Evolutionary conservation across 2,113 vertebrate species (phyloP), one percentile per base, ranked within the genome.

Genomic region (Octodon degus): DNA sequence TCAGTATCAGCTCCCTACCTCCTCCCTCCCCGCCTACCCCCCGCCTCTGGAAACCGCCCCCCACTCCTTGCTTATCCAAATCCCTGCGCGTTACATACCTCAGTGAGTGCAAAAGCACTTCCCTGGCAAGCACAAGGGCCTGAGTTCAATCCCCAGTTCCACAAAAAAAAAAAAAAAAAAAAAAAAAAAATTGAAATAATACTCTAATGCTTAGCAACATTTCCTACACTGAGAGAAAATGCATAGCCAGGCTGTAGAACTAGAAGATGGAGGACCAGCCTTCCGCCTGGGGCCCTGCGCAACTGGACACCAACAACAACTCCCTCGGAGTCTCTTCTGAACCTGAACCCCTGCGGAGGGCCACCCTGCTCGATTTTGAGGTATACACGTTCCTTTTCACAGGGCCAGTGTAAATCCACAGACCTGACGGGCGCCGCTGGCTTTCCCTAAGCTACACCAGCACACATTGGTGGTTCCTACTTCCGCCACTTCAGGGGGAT

Each of bases 271-370:
- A 34, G 13, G 8, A 12, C 13, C 12, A 22, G 0, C 24, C n/a
- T 25, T 11, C 34, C 3, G 27, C 10, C 17, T 30, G 37, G 40
- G 60, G 1, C 12, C 0, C 0, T 0, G 2, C 16, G 37, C 1
- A 10, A 5, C n/a, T 25, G 13, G 37, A 8, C 17, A 32, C 7
- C 34, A 32, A 5, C 62, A 81, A 14, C 11, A 22, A 7, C 7
- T 65, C 40, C 10, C 20, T 32, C 13, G 24, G 0, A 53, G 27
- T 7, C 62, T 47, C 50, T 17, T 10, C 12, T 5, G 2, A 17
- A 0, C 12, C 37, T 11, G 17, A 86, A 11, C 7, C 34, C 86
- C 30, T 58, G 24, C 3, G 1, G 4, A 2, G 25, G 34, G 47
- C 55, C 27, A 32, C 22, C 19, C 60, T 34, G 68, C 24, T 32